Percentiles rank a stretch among this genome's conserved stretches.
Conservation (phyloP, 1,140 invertebrate species). For the Pachyrhynchus sulphureomaculatus region DNA sequence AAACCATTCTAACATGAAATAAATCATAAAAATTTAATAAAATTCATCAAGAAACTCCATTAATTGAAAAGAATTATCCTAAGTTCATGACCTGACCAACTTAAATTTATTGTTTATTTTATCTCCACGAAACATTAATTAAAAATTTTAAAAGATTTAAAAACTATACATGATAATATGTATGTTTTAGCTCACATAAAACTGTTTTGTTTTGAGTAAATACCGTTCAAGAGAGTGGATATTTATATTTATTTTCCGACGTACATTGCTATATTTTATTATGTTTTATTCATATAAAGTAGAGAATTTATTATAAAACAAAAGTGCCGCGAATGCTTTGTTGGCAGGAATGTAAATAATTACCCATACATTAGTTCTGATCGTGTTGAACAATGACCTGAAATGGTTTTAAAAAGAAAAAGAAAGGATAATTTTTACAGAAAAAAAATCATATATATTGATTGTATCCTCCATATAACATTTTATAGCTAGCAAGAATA, state of each 20-base stretch:
- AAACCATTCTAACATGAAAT: no score
- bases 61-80: slow-evolving; percentile 20
- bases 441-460: no score
- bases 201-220: slow-evolving; percentile 5
- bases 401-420: no score
- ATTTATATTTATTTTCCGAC: slow-evolving; percentile 13
- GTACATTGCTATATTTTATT: slow-evolving; percentile 16
- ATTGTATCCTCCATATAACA: no score
- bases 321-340: slow-evolving; percentile 9
- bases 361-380: no score
- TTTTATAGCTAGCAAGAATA: no score
- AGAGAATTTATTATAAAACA: slow-evolving; percentile 10
- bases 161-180: slow-evolving; percentile 11
- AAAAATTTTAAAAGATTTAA: slow-evolving; percentile 17
- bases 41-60: slow-evolving; percentile 5
- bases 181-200: slow-evolving; percentile 9
- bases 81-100: slow-evolving; percentile 13
- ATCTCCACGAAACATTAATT: slow-evolving; percentile 15
- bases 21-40: slow-evolving; percentile 23
- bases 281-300: slow-evolving; percentile 22
- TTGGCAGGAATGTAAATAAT: no score
- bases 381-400: no score
- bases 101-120: slow-evolving; percentile 18
- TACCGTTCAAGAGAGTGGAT: background rate
- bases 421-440: no score